Evolutionary conservation across 2,888 invertebrate species (phyloP).

Genomic region (Noctua fimbriata): DNA sequence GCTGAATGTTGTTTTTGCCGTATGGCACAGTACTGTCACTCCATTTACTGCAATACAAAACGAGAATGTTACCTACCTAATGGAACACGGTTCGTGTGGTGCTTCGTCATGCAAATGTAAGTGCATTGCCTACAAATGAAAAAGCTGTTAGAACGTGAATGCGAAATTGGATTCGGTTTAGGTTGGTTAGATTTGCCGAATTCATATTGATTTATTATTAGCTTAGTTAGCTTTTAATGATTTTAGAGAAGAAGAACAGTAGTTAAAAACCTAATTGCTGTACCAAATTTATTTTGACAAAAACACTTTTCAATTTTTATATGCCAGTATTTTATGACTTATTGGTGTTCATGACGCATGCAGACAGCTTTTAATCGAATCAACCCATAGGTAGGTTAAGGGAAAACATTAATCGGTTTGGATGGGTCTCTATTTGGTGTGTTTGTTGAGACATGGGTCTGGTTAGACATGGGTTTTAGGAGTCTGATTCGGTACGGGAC

Average conservation of each 20-base stretch:
- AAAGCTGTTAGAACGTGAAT: constrained; percentile 45
- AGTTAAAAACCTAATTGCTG: not conserved
- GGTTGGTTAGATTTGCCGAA: constrained; percentile 3
- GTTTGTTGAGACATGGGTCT: constrained; percentile 33
- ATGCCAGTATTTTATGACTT: not conserved
- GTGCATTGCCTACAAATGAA: constrained; percentile 56
- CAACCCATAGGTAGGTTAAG: not conserved
- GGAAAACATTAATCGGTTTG: constrained; percentile 13
- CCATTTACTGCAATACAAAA: constrained; percentile 78
- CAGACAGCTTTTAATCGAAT: not conserved
- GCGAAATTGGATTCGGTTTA: constrained; percentile 38
- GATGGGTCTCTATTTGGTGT: constrained; percentile 17
- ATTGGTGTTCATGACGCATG: not conserved
- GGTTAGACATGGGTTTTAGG: constrained; percentile 38
- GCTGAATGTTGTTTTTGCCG: constrained; percentile 80
- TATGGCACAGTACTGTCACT: constrained; percentile 69
- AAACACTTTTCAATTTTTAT: not conserved
- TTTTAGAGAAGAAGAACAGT: not conserved
- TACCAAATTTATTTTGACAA: too few relatives aligned
- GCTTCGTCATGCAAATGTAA: constrained; percentile 59
- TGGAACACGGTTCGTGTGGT: constrained; percentile 51
- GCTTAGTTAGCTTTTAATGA: not conserved
- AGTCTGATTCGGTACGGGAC: constrained; percentile 7
- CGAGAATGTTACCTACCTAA: constrained; percentile 47
- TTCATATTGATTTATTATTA: constrained; percentile 15